Evolutionary conservation across 2,113 vertebrate species (phyloP).

Genomic region (Laterallus jamaicensis): DNA sequence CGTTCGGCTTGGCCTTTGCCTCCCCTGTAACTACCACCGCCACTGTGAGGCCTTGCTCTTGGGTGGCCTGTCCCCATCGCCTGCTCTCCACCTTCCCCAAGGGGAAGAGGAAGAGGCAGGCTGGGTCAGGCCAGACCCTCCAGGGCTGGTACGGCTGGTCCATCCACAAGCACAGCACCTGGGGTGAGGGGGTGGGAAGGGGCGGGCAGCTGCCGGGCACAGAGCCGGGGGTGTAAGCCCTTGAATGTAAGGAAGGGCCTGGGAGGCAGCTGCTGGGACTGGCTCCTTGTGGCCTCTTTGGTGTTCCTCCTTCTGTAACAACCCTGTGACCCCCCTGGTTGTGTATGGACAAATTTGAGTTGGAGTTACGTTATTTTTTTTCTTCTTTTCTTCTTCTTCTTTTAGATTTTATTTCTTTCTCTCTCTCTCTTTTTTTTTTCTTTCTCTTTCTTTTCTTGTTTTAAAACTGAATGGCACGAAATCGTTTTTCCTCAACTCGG

Average conservation of each 20-base stretch:
- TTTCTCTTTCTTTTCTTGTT: constrained; percentile 13
- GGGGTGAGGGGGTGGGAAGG: constrained; percentile 53
- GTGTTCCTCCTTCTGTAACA: constrained; percentile 58
- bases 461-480: constrained; percentile 82
- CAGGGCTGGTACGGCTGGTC: constrained; percentile 28
- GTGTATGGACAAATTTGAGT: constrained; percentile 73
- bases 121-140: background rate
- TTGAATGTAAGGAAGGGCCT: constrained; percentile 57
- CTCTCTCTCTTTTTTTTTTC: background rate
- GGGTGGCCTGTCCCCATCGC: background rate
- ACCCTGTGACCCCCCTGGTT: constrained; percentile 71
- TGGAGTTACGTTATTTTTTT: constrained; percentile 45
- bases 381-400: background rate
- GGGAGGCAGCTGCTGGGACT: constrained; percentile 71
- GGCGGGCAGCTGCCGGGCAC: background rate
- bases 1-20: constrained; percentile 41
- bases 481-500: constrained; percentile 80
- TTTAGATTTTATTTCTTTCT: constrained; percentile 32
- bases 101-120: background rate
- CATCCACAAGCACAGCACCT: constrained; percentile 60
- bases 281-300: constrained; percentile 69
- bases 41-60: constrained; percentile 63
- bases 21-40: background rate
- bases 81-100: background rate
- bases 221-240: background rate